Conservation (phyloP, 1,140 invertebrate genomes). For the Pachypsylla venusta region DNA sequence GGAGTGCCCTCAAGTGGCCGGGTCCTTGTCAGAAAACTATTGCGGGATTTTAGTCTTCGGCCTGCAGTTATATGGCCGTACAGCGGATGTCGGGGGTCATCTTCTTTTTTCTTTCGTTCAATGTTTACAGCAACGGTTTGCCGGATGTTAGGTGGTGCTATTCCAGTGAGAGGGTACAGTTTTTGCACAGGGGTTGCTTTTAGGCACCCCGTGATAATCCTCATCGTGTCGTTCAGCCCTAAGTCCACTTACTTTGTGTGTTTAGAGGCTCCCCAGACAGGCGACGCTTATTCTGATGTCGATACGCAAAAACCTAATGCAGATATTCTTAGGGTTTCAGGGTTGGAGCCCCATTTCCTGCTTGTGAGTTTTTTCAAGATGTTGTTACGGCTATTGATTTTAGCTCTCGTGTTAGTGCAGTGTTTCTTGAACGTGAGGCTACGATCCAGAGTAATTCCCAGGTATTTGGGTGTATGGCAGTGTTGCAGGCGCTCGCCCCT, state of each 20-base stretch:
- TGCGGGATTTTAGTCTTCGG: conserved; percentile 4
- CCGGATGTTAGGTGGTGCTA: not conserved
- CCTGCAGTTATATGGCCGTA: not conserved
- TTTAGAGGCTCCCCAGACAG: not conserved
- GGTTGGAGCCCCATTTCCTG: conserved; percentile 2
- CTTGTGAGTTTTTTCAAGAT: conserved; percentile 8
- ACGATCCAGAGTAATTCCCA: conserved; percentile 10
- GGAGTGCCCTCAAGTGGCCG: not conserved
- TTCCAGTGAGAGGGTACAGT: conserved; percentile 3
- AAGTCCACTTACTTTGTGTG: conserved; percentile 12
- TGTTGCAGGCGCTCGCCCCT: not conserved
- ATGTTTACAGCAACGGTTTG: not conserved
- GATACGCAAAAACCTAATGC: conserved; percentile 9
- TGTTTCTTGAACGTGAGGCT: conserved; percentile 6
- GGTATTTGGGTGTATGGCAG: not conserved
- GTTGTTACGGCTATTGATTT: conserved; percentile 8
- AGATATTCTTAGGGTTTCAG: conserved; percentile 7
- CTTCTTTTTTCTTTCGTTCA: conserved; percentile 9
- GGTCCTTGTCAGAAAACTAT: conserved; percentile 1
- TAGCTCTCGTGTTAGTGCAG: not conserved
- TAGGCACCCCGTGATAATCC: conserved; percentile 14
- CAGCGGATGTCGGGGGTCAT: conserved; percentile 11
- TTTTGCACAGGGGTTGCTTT: conserved; percentile 14
- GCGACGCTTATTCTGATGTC: not conserved
- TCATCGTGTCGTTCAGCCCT: conserved; percentile 8